A percentile compares a stretch with the other conserved stretches of the same genome.
phyloP scores from a whole-genome alignment of 2,113 vertebrate genomes.

The Micromys minutus region DNA sequence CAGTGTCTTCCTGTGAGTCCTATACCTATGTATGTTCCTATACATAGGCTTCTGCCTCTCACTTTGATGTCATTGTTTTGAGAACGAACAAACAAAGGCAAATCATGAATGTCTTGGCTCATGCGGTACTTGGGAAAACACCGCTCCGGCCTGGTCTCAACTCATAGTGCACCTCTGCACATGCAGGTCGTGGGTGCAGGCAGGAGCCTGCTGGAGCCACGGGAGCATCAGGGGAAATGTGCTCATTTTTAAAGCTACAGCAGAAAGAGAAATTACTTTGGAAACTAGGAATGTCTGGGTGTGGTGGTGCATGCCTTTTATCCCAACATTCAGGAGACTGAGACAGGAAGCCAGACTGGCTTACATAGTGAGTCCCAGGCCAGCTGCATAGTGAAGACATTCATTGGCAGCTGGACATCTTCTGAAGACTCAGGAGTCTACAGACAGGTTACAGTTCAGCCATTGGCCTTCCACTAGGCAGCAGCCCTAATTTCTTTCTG shows the following conservation, averaged over 20 bases:
- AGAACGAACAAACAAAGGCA: not conserved
- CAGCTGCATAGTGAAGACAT: not conserved
- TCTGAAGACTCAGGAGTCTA: not conserved
- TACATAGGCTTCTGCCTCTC: not conserved
- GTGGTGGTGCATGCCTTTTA: not conserved
- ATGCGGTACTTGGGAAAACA: not conserved
- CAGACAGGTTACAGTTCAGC: not conserved
- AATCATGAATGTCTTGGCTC: not conserved
- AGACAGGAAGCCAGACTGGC: not conserved
- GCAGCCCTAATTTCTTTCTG: not conserved
- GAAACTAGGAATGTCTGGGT: not conserved
- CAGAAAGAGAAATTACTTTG: not conserved
- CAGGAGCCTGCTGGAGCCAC: too few species aligned
- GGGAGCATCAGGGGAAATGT: not conserved
- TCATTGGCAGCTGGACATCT: not conserved
- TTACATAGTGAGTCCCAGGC: not conserved
- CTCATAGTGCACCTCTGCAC: not conserved
- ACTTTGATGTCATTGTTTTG: not conserved
- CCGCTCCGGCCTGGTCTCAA: not conserved
- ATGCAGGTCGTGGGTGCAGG: fast-evolving
- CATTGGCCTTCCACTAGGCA: not conserved
- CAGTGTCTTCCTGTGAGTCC: not conserved
- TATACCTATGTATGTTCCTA: not conserved
- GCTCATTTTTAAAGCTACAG: not conserved
- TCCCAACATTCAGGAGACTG: not conserved